Conservation (phyloP, 1,140 invertebrate species). For the Macrobrachium rosenbergii region DNA sequence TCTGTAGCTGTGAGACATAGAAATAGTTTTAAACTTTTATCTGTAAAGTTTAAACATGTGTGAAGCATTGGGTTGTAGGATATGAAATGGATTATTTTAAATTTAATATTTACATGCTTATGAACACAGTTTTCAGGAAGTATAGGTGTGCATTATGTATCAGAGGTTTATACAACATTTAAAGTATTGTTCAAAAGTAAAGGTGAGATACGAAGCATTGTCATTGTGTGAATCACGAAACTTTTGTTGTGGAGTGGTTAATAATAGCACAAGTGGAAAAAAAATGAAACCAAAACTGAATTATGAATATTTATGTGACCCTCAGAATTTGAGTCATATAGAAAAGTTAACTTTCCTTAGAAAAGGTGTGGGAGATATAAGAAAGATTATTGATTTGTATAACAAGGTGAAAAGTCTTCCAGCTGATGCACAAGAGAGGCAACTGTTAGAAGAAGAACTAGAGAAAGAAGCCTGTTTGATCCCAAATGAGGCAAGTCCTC, state of each 20-base stretch:
- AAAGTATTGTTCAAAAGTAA: too few species aligned
- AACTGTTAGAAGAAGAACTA: slow-evolving; percentile 26
- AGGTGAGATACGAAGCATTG: too few species aligned
- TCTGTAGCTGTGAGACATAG: too few species aligned
- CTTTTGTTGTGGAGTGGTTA: background rate
- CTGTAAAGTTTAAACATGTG: too few species aligned
- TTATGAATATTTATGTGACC: slow-evolving; percentile 46
- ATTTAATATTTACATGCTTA: too few species aligned
- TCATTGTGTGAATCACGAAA: too few species aligned
- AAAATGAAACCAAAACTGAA: slow-evolving; percentile 10
- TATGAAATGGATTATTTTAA: too few species aligned
- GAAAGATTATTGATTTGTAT: slow-evolving; percentile 26
- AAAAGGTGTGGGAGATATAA: slow-evolving; percentile 36
- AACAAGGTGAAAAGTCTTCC: background rate
- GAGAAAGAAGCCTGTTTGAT: slow-evolving; percentile 42
- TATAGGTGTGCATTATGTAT: too few species aligned
- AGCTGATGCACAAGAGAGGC: slow-evolving; percentile 4
- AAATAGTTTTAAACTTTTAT: too few species aligned
- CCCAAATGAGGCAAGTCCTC: slow-evolving; percentile 53
- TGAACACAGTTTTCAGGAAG: too few species aligned
- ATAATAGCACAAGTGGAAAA: background rate
- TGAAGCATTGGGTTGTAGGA: too few species aligned
- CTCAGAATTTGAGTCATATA: slow-evolving; percentile 27
- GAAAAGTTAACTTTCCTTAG: slow-evolving; percentile 14
- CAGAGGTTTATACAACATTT: too few species aligned